Evolutionary conservation across 2,888 invertebrate species (phyloP).

Genomic region (Omphaloscelis lunosa): DNA sequence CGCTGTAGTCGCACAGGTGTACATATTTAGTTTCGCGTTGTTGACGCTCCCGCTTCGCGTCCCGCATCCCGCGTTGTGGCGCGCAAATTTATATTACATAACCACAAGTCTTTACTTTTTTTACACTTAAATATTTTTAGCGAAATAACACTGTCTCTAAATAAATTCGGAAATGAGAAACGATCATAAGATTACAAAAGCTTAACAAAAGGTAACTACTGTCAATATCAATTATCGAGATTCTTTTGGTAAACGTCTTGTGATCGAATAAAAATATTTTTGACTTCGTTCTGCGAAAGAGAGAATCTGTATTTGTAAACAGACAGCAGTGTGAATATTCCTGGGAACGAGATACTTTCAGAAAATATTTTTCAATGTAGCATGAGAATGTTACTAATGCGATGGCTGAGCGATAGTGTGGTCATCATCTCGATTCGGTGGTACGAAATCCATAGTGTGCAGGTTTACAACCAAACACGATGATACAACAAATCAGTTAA

Average conservation of each 20-base stretch:
- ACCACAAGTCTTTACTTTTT: neutral
- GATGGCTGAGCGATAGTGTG: too few relatives aligned
- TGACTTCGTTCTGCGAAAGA: conserved; percentile 9
- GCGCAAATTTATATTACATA: neutral
- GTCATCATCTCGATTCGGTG: too few relatives aligned
- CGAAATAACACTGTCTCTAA: neutral
- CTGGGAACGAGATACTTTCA: conserved; percentile 58
- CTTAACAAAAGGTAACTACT: neutral
- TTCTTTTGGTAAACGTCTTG: neutral
- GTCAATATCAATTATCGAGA: neutral
- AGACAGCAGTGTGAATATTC: neutral
- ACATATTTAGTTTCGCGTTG: too few relatives aligned
- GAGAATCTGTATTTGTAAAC: conserved; percentile 25
- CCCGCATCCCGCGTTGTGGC: too few relatives aligned
- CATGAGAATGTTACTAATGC: conserved; percentile 78
- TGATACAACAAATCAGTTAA: neutral
- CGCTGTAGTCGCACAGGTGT: too few relatives aligned
- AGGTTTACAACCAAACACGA: too few relatives aligned
- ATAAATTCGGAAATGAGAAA: neutral
- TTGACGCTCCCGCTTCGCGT: too few relatives aligned
- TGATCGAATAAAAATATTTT: conserved; percentile 18
- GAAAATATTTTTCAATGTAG: conserved; percentile 79
- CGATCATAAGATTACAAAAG: neutral
- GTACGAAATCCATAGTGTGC: too few relatives aligned
- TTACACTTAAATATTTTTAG: neutral